phyloP scores from a whole-genome alignment of 2,888 invertebrate species.

The Epicampocera succincta region DNA sequence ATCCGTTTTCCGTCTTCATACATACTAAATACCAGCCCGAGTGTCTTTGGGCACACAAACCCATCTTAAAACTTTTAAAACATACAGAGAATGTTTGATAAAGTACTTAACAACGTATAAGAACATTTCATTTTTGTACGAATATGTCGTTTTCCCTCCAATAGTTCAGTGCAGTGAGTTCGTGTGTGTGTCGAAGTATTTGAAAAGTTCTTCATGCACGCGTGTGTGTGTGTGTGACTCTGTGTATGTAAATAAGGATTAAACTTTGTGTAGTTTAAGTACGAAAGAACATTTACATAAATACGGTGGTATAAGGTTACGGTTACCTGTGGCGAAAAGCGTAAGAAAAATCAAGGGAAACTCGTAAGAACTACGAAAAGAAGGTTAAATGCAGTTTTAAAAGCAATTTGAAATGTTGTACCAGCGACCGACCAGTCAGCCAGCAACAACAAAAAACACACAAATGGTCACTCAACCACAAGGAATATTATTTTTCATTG shows the following conservation, averaged over 20 bases:
- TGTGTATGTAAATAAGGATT: slow-evolving; percentile 53
- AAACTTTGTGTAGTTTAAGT: slow-evolving; percentile 50
- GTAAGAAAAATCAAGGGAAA: background rate
- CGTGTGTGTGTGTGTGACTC: background rate
- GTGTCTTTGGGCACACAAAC: too few relatives aligned
- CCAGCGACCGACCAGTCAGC: background rate
- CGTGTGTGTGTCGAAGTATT: too few relatives aligned
- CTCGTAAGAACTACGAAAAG: background rate
- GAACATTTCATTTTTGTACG: background rate
- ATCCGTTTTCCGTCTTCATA: slow-evolving; percentile 65
- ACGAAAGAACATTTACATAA: slow-evolving; percentile 45
- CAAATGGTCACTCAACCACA: background rate
- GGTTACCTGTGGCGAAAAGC: slow-evolving; percentile 38
- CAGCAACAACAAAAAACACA: background rate
- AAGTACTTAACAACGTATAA: slow-evolving; percentile 56
- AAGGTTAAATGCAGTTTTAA: slow-evolving; percentile 65
- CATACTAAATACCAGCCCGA: slow-evolving; percentile 35
- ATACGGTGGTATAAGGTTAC: slow-evolving; percentile 36
- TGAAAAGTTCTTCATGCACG: background rate
- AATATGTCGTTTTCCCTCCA: background rate
- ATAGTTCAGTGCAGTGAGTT: background rate
- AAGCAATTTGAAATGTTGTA: slow-evolving; percentile 66
- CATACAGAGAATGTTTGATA: slow-evolving; percentile 58
- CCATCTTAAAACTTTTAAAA: slow-evolving; percentile 33
- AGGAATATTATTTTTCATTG: slow-evolving; percentile 14